A percentile compares a stretch with the other conserved stretches of the same genome.
Evolutionary conservation across 1,140 invertebrate genomes (phyloP).

Genomic region (Hormaphis cornu): DNA sequence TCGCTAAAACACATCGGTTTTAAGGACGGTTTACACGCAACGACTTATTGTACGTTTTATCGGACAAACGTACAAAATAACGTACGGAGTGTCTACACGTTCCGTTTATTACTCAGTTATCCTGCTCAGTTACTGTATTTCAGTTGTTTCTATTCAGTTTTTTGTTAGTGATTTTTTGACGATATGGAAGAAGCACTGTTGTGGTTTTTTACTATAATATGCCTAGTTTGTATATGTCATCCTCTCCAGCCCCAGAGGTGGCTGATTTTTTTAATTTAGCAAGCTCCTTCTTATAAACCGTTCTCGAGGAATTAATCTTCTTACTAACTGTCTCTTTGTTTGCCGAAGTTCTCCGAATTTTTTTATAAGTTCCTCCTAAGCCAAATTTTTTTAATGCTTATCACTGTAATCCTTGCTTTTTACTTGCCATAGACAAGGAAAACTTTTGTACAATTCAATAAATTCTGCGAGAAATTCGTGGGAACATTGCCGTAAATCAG

Average conservation of each 20-base stretch:
- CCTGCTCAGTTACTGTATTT: too few species aligned
- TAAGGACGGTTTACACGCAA: too few species aligned
- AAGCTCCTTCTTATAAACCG: background rate
- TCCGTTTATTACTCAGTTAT: too few species aligned
- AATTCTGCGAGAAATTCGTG: background rate
- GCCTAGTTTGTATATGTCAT: conserved; percentile 39
- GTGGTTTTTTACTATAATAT: too few species aligned
- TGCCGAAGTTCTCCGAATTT: background rate
- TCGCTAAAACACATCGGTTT: too few species aligned
- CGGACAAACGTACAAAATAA: background rate
- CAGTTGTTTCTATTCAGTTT: too few species aligned
- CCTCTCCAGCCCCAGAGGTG: conserved; percentile 22
- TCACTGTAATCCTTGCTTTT: background rate
- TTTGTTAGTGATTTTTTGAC: too few species aligned
- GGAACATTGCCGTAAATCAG: background rate
- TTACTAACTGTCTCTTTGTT: background rate
- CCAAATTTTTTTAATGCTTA: background rate
- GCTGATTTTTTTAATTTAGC: background rate
- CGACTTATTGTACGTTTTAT: background rate
- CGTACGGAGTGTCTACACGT: background rate
- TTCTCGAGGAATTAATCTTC: background rate
- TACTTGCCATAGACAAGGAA: background rate
- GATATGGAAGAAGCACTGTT: too few species aligned
- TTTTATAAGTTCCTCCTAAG: background rate
- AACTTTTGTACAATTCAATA: background rate